Percentiles rank a stretch among this genome's conserved stretches.
phyloP scores from a whole-genome alignment of 2,113 vertebrate genomes.

The Onychostruthus taczanowskii region DNA sequence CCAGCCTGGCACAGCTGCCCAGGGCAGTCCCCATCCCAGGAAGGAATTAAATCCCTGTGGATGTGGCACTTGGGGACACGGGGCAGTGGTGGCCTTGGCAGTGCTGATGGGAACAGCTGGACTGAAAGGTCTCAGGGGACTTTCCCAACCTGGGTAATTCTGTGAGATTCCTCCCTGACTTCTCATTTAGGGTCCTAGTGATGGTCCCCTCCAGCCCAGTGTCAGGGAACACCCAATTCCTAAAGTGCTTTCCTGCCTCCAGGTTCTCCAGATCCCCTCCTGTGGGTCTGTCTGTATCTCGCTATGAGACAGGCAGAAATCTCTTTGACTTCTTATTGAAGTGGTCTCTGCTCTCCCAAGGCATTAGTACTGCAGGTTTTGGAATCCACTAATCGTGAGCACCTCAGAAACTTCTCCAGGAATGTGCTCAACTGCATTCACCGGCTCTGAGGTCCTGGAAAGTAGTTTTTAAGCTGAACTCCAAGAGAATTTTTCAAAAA shows the following conservation, averaged over 20 bases:
- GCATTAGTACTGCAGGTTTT: constrained; percentile 25
- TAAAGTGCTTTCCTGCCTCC: background rate
- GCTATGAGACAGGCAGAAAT: background rate
- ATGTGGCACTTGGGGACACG: background rate
- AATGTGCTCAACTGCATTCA: constrained; percentile 29
- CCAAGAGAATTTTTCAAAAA: constrained; percentile 64
- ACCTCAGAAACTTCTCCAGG: constrained; percentile 51
- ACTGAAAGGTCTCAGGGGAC: background rate
- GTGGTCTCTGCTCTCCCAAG: constrained; percentile 48
- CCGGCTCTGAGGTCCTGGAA: constrained; percentile 30
- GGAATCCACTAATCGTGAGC: constrained; percentile 2
- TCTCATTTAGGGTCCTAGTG: background rate
- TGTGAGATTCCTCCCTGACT: background rate
- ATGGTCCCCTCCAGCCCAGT: background rate
- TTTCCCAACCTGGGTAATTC: background rate
- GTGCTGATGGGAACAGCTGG: background rate
- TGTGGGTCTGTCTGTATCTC: background rate
- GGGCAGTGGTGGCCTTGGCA: background rate
- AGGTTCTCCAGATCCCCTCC: background rate
- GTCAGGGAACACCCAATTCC: background rate
- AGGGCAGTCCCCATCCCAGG: background rate
- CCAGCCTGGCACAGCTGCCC: background rate
- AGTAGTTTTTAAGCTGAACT: constrained; percentile 54
- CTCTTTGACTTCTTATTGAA: constrained; percentile 65
- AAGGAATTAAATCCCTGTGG: accelerated